Percentiles rank a stretch among this genome's conserved stretches.
phyloP scores from a whole-genome alignment of 1,140 invertebrate species.

The Idris sp. region DNA sequence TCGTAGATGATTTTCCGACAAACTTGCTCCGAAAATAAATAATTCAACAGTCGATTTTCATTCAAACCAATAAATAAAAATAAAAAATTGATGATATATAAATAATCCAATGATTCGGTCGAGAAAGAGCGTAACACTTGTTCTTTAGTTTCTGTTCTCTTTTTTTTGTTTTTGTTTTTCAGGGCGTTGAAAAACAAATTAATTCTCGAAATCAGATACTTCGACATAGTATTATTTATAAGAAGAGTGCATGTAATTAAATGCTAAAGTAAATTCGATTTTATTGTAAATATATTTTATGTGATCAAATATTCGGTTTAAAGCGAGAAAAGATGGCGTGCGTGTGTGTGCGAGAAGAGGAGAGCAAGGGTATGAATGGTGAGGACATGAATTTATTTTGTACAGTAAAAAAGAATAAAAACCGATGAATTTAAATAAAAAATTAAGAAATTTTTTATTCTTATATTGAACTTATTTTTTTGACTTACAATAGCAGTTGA shows the following conservation, averaged over 20 bases:
- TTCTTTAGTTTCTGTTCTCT: slow-evolving; percentile 14
- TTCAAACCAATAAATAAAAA: no score
- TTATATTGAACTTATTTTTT: slow-evolving; percentile 6
- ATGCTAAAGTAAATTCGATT: slow-evolving; percentile 39
- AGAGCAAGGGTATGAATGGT: neutral
- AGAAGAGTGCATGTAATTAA: slow-evolving; percentile 50
- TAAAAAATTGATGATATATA: no score
- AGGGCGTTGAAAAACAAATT: slow-evolving; percentile 6
- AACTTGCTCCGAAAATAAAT: neutral
- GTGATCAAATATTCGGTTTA: slow-evolving; percentile 45
- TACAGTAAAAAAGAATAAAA: slow-evolving; percentile 60
- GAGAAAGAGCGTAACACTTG: neutral
- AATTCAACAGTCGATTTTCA: neutral
- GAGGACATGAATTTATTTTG: slow-evolving; percentile 56
- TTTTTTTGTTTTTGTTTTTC: slow-evolving; percentile 10
- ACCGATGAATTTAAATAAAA: slow-evolving; percentile 44
- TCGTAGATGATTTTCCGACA: slow-evolving; percentile 15
- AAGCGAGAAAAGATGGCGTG: slow-evolving; percentile 4
- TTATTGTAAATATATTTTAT: slow-evolving; percentile 60
- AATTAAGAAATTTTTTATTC: slow-evolving; percentile 20
- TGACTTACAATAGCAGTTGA: no score
- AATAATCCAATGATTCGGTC: slow-evolving; percentile 1
- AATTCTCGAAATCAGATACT: slow-evolving; percentile 39
- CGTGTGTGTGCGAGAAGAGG: slow-evolving; percentile 4
- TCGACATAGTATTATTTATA: slow-evolving; percentile 60